Conservation (phyloP, 2,113 vertebrate genomes). For the Setophaga petechia region DNA sequence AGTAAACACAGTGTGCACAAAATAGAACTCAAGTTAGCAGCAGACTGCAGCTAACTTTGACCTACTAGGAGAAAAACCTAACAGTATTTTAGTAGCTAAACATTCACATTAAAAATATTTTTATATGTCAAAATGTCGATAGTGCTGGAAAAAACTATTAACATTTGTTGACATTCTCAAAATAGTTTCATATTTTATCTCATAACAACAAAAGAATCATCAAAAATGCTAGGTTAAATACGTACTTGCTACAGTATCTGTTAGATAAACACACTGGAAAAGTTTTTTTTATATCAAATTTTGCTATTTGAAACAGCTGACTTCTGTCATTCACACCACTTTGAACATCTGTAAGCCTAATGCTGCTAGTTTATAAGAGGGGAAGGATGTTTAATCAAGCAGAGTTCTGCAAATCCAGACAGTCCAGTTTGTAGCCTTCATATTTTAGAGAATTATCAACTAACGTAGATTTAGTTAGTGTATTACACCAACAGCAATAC, state of each 20-base stretch:
- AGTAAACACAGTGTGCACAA: not conserved
- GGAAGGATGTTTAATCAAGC: not conserved
- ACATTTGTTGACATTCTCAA: constrained; percentile 8
- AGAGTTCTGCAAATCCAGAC: not conserved
- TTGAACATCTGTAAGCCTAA: not conserved
- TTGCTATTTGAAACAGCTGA: not conserved
- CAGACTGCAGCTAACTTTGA: not conserved
- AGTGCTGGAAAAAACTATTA: not conserved
- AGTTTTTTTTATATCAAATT: not conserved
- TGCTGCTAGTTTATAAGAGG: not conserved
- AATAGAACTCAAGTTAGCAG: not conserved
- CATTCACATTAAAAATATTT: not conserved
- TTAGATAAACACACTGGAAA: not conserved
- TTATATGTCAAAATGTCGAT: not conserved
- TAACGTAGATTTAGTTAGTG: not conserved
- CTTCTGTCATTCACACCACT: not conserved
- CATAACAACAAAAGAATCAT: not conserved
- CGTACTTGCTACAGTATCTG: not conserved
- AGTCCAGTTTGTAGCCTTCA: not conserved
- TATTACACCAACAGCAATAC: not conserved
- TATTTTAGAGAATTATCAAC: not conserved
- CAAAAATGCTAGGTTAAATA: not conserved
- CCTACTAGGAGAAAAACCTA: not conserved
- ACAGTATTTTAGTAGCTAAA: not conserved
- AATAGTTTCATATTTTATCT: not conserved